Base-by-base conservation (phyloP, 92 coral and sea anemone species). In the Zoanthus gigantus region DNA sequence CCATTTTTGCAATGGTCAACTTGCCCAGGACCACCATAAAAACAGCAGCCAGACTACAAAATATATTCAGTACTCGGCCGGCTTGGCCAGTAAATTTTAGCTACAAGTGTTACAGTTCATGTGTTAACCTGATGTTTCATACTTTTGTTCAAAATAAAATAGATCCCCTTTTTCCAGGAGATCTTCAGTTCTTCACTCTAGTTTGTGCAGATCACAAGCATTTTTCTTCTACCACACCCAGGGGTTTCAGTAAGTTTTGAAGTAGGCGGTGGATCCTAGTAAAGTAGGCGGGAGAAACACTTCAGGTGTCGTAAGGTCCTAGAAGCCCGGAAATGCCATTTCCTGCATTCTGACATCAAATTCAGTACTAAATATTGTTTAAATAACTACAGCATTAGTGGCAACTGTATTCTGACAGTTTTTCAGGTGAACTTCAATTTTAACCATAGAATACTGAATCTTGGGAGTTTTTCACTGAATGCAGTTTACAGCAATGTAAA, bases 81-180 rank as follows among this genome's bases (percentile, higher is more conserved):
- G n/a, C 65, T 58, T 58, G n/a, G n/a, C 65, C 23, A 58, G 65
- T 58, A 58, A 58, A 58, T 58, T 58, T 58, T 58, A 58, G n/a
- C n/a, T 58, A 9, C 1, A 58, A 58, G 65, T 58, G 65, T 5
- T 58, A 58, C n/a, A 42, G 32, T 3, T 23, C 23, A 9, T 72
- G 0, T 32, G 5, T 72, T 15, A 32, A 37, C 0, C 73, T 3
- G 15, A 68, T 68, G 15, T 56, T 56, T 56, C 0, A 56, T 56
- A 3, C 61, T 56, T 56, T 56, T 56, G 61, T 9, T 17, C 61
- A 56, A 56, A 56, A 56, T 3, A 56, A 56, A 56, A 56, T 10
- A 56, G 15, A 56, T 7, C 17, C 17, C 61, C 61, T 56, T 56
- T 17, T 56, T 52, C 57, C 57, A 10, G 61, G 61, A 56, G 61